Evolutionary conservation across 2,888 invertebrate species (phyloP), one percentile per base, ranked within the genome.

Genomic region (Trachelus stipa): DNA sequence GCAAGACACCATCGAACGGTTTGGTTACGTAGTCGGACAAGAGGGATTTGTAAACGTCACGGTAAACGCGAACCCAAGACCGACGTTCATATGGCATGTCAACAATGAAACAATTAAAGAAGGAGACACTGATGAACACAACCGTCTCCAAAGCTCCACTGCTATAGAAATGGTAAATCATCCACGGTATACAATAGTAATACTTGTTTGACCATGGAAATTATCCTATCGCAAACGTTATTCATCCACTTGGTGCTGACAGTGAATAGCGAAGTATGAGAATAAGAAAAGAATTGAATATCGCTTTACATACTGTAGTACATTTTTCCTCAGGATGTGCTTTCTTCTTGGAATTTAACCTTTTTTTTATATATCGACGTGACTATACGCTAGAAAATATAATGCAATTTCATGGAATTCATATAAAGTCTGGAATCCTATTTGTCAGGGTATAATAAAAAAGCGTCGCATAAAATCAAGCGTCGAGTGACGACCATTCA

Each of bases 21-120:
- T 96, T 89, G 97, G 96, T 0, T 94, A 95, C 80, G 95, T 95
- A 80, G 92, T 96, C 81, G 96, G 95, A 6, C 93, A 94, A 69
- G 93, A 94, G n/a, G 96, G 96, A 1, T 92, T 93, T 3, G 94
- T 97, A 76, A 95, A 95, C 82, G 94, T 97, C n/a, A 95, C 95
- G 1, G 93, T 97, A 35, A 92, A 94, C 4, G 94, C 96, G 23
- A 95, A 96, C 91, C 97, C 97, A 0, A 92, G 92, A 75, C 97
- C 97, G 0, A 87, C 86, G n/a, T 93, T 95, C 68, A 93, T 94
- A 83, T 97, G 97, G 97, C 92, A 92, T 11, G 91, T 96, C 9
- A 94, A 94, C 31, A 94, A 94, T 0, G 91, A 93, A 78, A 88
- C 88, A 73, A 92, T 95, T 78, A 87, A 89, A 34, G 94, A 94